Base-by-base conservation (phyloP, 2,888 invertebrate species). In the Merodon equestris region DNA sequence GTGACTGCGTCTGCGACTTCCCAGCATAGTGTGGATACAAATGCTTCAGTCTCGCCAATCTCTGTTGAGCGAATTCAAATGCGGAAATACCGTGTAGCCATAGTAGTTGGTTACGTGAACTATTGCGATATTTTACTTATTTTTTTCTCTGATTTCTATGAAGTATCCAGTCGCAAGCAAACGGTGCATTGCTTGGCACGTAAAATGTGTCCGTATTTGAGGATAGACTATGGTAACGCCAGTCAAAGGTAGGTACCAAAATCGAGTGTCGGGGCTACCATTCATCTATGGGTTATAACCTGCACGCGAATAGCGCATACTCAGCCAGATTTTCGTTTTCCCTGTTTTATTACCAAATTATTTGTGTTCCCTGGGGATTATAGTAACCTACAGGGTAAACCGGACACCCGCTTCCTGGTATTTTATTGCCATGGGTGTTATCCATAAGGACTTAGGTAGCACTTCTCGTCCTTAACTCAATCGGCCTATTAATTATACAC, bases 81-180 rank as follows among this genome's bases (percentile, higher is more conserved):
- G 79, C 74, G 79, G 79, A 79, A 79, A 74, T 79, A 68, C 60
- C 64, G 63, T 72, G 40, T 72, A 36, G 63, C 44, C 57, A 38
- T n/a, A n/a, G 40, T 51, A 42, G 61, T 47, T 73, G 79, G 70
- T 79, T 79, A 79, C 79, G 79, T 79, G 74, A 79, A 74, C 74
- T 73, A 58, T 63, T 79, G 63, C 63, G 53, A 47, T 63, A 68
- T 58, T n/a, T n/a, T n/a, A n/a, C n/a, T n/a, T n/a, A 17, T 38
- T 56, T 48, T 54, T 48, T 53, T 38, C 18, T 64, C 7, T 7
- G 3, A 27, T 27, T 27, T 27, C 14, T 40, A 40, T 27, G 3
- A 53, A 58, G 58, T 66, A 53, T 70, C 45, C 45, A 68, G 73
- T 68, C 77, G 77, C 73, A 77, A 73, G 72, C 53, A 77, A 77